Percentiles rank a stretch among this genome's conserved stretches.
Conservation (phyloP, 2,797 vertebrate genomes). For the Lutjanus campechanus region DNA sequence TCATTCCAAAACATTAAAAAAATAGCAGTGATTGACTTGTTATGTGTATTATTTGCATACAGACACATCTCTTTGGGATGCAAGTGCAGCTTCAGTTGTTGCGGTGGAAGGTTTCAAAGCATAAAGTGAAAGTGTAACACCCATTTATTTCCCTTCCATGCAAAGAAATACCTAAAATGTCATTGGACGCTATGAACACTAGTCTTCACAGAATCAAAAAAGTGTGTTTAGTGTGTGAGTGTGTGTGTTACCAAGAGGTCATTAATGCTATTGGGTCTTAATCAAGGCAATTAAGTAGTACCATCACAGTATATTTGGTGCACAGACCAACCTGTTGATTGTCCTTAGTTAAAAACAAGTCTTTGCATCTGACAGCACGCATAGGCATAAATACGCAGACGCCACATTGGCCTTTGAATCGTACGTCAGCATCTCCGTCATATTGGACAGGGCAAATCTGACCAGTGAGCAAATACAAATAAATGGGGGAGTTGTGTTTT, state of each 20-base stretch:
- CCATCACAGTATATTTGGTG: slow-evolving; percentile 58
- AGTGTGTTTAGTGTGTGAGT: not conserved
- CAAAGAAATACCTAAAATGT: slow-evolving; percentile 36
- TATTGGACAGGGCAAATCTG: too few species aligned
- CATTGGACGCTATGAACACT: not conserved
- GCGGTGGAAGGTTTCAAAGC: slow-evolving; percentile 28
- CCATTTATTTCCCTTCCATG: slow-evolving; percentile 22
- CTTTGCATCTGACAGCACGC: not conserved
- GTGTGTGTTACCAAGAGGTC: slow-evolving; percentile 23
- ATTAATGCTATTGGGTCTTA: slow-evolving; percentile 31
- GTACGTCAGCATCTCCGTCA: too few species aligned
- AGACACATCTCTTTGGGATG: slow-evolving; percentile 53
- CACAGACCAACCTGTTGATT: slow-evolving; percentile 30
- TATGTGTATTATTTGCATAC: slow-evolving; percentile 19
- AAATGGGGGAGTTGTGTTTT: too few species aligned
- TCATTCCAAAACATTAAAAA: slow-evolving; percentile 44
- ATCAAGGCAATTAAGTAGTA: slow-evolving; percentile 40
- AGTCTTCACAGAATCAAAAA: slow-evolving; percentile 47
- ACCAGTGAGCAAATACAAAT: too few species aligned
- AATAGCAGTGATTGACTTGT: slow-evolving; percentile 62
- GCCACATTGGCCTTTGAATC: too few species aligned
- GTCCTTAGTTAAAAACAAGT: slow-evolving; percentile 52
- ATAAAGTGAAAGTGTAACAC: not conserved
- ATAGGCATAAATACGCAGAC: too few species aligned
- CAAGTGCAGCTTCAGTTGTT: slow-evolving; percentile 51